Percentiles rank a stretch among this genome's conserved stretches.
These are phyloP conservation scores for Halcyon chelicuti DNA, from an alignment of 2,797 vertebrate species.

Conservation along the genomic window DNA sequence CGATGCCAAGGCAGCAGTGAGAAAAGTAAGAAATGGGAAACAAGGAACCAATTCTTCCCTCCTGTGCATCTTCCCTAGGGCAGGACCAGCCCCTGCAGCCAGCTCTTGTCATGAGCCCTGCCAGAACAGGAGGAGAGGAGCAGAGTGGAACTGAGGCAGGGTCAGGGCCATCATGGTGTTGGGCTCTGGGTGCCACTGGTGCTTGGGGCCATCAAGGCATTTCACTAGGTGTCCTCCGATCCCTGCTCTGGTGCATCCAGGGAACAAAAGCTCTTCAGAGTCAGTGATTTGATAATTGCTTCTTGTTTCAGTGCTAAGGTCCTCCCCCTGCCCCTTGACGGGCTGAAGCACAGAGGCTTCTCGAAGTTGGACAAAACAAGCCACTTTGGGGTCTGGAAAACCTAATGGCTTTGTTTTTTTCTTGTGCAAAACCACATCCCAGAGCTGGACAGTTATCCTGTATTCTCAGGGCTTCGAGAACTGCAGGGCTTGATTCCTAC, in stretches of 20 bases:
- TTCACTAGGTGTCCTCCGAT: slow-evolving; percentile 76
- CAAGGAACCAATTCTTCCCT: not conserved
- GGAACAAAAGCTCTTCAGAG: slow-evolving; percentile 63
- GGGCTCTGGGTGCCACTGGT: not conserved
- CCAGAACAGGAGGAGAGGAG: not conserved
- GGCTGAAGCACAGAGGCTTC: not conserved
- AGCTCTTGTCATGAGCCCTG: rapidly evolving
- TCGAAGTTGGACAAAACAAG: not conserved
- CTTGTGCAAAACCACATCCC: not conserved
- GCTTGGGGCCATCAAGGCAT: not conserved
- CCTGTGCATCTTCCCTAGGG: not conserved
- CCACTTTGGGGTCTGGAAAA: not conserved
- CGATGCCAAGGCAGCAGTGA: not conserved
- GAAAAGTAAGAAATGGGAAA: not conserved
- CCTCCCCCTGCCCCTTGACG: not conserved
- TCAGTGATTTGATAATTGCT: slow-evolving; percentile 5
- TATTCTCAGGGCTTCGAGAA: not conserved
- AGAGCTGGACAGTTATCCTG: rapidly evolving
- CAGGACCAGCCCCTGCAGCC: not conserved
- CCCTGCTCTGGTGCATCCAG: not conserved
- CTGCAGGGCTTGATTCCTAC: not conserved
- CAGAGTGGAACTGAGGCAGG: not conserved
- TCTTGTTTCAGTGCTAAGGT: slow-evolving; percentile 9
- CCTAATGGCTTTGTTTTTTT: not conserved
- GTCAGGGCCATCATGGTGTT: rapidly evolving